A percentile compares a stretch with the other conserved stretches of the same genome.
These are phyloP conservation scores for Lepidurus arcticus DNA, from an alignment of 1,140 invertebrate genomes.

Conservation along the genomic window DNA sequence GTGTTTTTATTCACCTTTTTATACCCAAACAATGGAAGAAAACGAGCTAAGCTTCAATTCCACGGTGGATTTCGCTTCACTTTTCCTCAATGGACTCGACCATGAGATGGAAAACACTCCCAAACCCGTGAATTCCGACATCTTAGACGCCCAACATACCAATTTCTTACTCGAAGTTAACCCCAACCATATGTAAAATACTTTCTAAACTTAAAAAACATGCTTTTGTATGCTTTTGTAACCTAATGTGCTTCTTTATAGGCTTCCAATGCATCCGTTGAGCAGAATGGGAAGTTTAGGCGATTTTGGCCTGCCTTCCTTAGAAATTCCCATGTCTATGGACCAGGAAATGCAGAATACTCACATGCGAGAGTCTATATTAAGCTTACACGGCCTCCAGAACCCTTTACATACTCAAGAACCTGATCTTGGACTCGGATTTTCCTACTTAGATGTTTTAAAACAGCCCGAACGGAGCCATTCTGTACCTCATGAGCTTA, in stretches of 20 bases:
- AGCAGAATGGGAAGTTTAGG: neutral
- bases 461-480: neutral
- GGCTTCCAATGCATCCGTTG: neutral
- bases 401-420: neutral
- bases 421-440: neutral
- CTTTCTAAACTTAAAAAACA: neutral
- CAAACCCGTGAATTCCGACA: neutral
- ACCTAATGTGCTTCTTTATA: neutral
- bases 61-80: neutral
- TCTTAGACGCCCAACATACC: neutral
- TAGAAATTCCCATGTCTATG: neutral
- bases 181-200: slow-evolving; percentile 3
- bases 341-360: slow-evolving; percentile 4
- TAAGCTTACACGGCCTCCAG: neutral
- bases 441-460: neutral
- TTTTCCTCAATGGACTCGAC: neutral
- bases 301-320: neutral
- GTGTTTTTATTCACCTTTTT: neutral
- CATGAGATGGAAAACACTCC: slow-evolving; percentile 8
- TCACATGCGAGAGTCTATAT: neutral
- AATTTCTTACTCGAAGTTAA: slow-evolving; percentile 1
- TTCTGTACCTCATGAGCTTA: neutral
- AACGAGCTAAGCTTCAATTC: slow-evolving; percentile 1
- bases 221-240: neutral
- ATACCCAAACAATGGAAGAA: neutral